Conservation (phyloP, 1,140 invertebrate species). For the Pomacea maculata region DNA sequence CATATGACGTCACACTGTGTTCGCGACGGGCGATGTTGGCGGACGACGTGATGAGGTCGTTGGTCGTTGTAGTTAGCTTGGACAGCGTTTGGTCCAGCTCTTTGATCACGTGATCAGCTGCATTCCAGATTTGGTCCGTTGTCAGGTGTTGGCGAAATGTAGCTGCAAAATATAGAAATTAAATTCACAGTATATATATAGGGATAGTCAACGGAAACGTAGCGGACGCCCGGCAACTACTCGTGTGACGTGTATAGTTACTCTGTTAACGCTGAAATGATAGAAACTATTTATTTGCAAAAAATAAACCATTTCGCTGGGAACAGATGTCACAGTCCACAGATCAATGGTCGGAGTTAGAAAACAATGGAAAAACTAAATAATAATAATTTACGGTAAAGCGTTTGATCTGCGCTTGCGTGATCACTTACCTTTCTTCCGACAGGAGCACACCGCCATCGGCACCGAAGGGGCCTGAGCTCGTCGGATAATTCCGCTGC, state of each 20-base stretch:
- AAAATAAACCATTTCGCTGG: too few species aligned
- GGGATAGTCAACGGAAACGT: background rate
- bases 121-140: background rate
- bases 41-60: background rate
- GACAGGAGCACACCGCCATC: constrained; percentile 17
- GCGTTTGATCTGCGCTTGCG: background rate
- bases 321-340: too few species aligned
- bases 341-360: too few species aligned
- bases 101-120: background rate
- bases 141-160: background rate
- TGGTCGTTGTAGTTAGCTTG: background rate
- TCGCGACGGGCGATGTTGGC: background rate
- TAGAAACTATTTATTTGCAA: too few species aligned
- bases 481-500: background rate
- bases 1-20: constrained; percentile 2
- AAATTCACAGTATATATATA: background rate
- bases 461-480: background rate
- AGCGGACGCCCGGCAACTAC: too few species aligned
- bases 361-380: too few species aligned
- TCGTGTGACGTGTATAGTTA: too few species aligned
- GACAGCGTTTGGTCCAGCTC: background rate
- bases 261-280: too few species aligned
- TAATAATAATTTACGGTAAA: too few species aligned
- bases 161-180: background rate
- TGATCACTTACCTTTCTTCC: constrained; percentile 8